Evolutionary conservation across 2,797 vertebrate genomes (phyloP).

Genomic region (Podargus strigoides): DNA sequence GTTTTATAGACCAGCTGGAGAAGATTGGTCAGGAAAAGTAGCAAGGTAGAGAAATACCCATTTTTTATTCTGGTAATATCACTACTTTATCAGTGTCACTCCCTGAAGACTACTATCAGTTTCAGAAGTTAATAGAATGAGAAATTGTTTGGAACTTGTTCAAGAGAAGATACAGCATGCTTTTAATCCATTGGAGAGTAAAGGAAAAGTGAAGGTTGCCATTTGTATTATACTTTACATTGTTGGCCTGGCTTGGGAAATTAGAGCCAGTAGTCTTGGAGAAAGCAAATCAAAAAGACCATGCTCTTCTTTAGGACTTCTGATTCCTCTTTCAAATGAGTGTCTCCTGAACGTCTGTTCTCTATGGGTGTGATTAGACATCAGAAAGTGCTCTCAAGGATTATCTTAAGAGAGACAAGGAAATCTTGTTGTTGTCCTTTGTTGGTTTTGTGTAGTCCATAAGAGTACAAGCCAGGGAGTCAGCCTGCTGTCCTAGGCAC

Average conservation of each 20-base stretch:
- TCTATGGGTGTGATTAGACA: not conserved
- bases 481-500: not conserved
- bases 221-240: not conserved
- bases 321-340: not conserved
- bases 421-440: not conserved
- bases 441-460: not conserved
- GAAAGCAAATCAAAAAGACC: not conserved
- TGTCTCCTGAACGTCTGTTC: not conserved
- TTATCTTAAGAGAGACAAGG: not conserved
- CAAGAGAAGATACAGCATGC: not conserved
- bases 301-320: not conserved
- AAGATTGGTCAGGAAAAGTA: not conserved
- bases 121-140: constrained; percentile 31
- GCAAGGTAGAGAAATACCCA: not conserved
- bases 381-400: not conserved
- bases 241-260: not conserved
- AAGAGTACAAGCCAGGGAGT: not conserved
- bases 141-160: constrained; percentile 11
- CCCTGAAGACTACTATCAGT: not conserved
- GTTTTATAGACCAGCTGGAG: not conserved
- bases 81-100: not conserved
- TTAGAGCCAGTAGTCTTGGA: not conserved
- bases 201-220: not conserved
- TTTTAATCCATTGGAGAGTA: not conserved
- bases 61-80: constrained; percentile 10